Evolutionary conservation across 2,888 invertebrate genomes (phyloP), one percentile per base, ranked within the genome.

Genomic region (Antitype chi): DNA sequence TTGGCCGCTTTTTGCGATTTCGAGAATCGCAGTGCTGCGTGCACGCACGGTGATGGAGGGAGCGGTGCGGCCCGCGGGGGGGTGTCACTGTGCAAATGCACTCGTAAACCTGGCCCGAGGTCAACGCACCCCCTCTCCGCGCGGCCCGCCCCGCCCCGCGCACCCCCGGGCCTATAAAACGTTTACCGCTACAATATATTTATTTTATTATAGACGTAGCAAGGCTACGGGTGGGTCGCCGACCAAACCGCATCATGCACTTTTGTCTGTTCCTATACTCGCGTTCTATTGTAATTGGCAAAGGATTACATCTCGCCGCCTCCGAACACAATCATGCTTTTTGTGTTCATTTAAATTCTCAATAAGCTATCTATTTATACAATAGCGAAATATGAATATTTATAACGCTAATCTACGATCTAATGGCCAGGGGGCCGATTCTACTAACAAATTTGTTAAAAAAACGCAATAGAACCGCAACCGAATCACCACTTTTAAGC

Each of bases 21-120:
- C 90, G 88, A 91, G 92, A 92, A 90, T 89, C 90, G 90, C 88
- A 89, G 87, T 85, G 90, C 91, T 94, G 95, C 95, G 95, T 93
- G 93, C 93, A 93, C 94, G 94, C 94, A 94, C 87, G 87, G 86
- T 80, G 89, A 79, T 76, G 84, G 87, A 86, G 84, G 85, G 75
- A 81, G 85, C 78, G 78, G 80, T 47, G 87, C 72, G 86, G 85
- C 79, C 84, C 68, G 90, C 85, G 89, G 91, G 92, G 93, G 94
- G 94, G 94, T 95, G 95, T 95, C 96, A 95, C 96, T 95, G 95
- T 94, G 96, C 95, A 95, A 96, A 95, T 95, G 96, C 96, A 95
- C 94, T 96, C 95, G 94, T 95, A 95, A 96, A 95, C 94, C 93
- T 91, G 92, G 91, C 90, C 89, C 92, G 95, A 92, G 95, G 95